Conservation (phyloP, 2,888 invertebrate genomes). For the Eulithis testata region DNA sequence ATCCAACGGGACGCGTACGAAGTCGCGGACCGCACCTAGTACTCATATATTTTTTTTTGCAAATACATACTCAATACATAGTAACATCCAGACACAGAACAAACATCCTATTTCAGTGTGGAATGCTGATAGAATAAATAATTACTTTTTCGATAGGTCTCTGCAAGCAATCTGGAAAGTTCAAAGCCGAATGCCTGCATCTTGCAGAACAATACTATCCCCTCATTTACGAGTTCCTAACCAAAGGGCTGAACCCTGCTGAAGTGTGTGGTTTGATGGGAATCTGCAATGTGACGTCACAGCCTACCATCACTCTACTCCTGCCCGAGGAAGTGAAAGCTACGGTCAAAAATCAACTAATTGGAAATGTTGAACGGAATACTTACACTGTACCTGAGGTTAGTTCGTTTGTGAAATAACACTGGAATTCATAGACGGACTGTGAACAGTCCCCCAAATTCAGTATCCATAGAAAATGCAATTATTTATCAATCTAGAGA, state of each 20-base stretch:
- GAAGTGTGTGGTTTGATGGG: slow-evolving; percentile 89
- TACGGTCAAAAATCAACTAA: slow-evolving; percentile 53
- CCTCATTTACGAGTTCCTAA: slow-evolving; percentile 88
- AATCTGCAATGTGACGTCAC: slow-evolving; percentile 85
- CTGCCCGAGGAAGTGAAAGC: slow-evolving; percentile 79
- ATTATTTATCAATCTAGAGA: too few relatives aligned
- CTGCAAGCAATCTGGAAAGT: slow-evolving; percentile 91
- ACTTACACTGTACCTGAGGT: slow-evolving; percentile 47
- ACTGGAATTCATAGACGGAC: too few relatives aligned
- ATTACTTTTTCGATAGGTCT: slow-evolving; percentile 75
- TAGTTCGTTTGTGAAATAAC: not conserved
- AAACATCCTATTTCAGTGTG: too few relatives aligned
- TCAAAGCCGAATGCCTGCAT: slow-evolving; percentile 89
- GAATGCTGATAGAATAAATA: too few relatives aligned
- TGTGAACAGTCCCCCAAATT: too few relatives aligned
- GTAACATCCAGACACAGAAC: too few relatives aligned
- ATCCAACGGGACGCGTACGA: too few relatives aligned
- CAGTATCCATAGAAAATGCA: too few relatives aligned
- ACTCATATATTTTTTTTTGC: too few relatives aligned
- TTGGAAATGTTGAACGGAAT: slow-evolving; percentile 72
- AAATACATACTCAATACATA: too few relatives aligned
- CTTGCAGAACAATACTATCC: slow-evolving; percentile 92
- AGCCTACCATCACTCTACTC: slow-evolving; percentile 85
- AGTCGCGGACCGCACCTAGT: too few relatives aligned
- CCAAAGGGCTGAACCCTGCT: slow-evolving; percentile 87